A percentile compares a stretch with the other conserved stretches of the same genome.
Evolutionary conservation across 2,113 vertebrate species (phyloP).

Genomic region (Pyxicephalus adspersus): DNA sequence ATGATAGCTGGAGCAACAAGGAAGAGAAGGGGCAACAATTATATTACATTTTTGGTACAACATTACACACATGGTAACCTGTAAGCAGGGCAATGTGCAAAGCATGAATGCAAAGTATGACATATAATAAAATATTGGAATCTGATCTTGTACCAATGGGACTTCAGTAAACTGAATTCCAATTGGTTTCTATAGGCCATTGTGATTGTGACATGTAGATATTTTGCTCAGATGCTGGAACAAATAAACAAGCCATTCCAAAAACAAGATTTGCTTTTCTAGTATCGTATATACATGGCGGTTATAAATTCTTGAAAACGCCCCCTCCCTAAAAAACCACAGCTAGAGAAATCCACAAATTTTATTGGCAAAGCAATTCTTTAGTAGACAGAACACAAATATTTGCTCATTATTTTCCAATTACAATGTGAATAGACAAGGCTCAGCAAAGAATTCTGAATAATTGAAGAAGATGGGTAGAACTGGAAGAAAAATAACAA

Average conservation of each 20-base stretch:
- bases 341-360: constrained; percentile 26
- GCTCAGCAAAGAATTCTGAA: background rate
- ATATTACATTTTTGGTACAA: too few relatives aligned
- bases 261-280: constrained; percentile 7
- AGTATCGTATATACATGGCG: background rate
- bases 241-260: background rate
- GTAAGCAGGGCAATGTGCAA: too few relatives aligned
- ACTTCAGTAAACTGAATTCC: too few relatives aligned
- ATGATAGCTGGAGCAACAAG: too few relatives aligned
- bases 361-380: constrained; percentile 10
- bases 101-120: too few relatives aligned
- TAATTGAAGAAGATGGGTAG: background rate
- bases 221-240: background rate
- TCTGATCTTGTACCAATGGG: too few relatives aligned
- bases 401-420: constrained; percentile 46
- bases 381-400: constrained; percentile 22
- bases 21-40: too few relatives aligned
- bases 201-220: too few relatives aligned
- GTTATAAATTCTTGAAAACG: constrained; percentile 22
- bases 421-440: constrained; percentile 25
- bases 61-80: too few relatives aligned
- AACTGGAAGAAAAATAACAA: background rate
- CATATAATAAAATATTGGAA: too few relatives aligned
- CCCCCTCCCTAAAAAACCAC: constrained; percentile 7
- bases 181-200: too few relatives aligned